phyloP scores from a whole-genome alignment of 2,113 vertebrate species.

The Heterochromis multidens region DNA sequence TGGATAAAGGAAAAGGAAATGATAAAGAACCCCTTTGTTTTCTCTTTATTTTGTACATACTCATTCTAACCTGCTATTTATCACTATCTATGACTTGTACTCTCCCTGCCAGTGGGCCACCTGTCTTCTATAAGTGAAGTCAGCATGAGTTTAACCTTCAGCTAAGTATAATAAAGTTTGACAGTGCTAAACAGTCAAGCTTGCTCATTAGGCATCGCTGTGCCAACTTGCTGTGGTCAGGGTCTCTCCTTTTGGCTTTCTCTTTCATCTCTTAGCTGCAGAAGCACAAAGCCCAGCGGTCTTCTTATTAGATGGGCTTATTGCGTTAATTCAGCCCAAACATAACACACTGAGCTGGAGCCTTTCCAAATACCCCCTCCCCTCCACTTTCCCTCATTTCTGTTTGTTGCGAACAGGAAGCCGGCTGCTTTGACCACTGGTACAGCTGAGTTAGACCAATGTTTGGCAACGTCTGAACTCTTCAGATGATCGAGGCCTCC shows the following conservation, averaged over 20 bases:
- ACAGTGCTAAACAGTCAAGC: constrained; percentile 51
- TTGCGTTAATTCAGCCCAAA: constrained; percentile 57
- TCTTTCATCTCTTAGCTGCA: constrained; percentile 63
- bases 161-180: constrained; percentile 50
- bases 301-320: constrained; percentile 64
- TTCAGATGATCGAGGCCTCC: constrained; percentile 21
- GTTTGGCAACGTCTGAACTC: constrained; percentile 11
- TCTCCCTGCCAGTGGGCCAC: constrained; percentile 23
- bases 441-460: neutral
- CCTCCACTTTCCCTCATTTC: constrained; percentile 4
- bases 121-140: constrained; percentile 43
- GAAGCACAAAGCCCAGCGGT: constrained; percentile 51
- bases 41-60: neutral
- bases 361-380: constrained; percentile 41
- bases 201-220: constrained; percentile 56
- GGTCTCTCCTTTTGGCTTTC: constrained; percentile 48
- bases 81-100: constrained; percentile 14
- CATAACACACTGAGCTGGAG: constrained; percentile 47
- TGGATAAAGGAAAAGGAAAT: neutral
- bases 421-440: neutral
- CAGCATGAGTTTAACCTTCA: constrained; percentile 40
- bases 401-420: constrained; percentile 24
- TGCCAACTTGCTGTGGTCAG: constrained; percentile 44
- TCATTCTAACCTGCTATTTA: neutral
- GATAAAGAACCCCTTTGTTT: neutral